Evolutionary conservation across 2,113 vertebrate species (phyloP).

Genomic region (Probosciger aterrimus): DNA sequence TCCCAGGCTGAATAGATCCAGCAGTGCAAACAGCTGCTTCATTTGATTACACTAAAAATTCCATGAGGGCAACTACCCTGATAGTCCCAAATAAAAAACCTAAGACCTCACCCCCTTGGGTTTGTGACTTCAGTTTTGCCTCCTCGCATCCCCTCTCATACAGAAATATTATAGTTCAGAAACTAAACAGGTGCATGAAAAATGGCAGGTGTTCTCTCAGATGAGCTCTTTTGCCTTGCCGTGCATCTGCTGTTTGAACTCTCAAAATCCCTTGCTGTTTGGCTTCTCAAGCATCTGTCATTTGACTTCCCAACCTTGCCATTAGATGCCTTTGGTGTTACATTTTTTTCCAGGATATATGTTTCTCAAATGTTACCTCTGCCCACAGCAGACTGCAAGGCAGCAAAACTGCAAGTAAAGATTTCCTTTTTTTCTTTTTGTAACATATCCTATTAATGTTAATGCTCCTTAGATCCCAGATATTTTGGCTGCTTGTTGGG

Average conservation of each 20-base stretch:
- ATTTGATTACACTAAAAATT: conserved; percentile 41
- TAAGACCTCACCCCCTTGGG: neutral
- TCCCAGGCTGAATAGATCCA: conserved; percentile 46
- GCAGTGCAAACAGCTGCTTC: conserved; percentile 57
- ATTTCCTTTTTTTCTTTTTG: neutral
- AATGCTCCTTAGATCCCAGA: neutral
- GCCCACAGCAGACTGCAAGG: neutral
- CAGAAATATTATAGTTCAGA: conserved; percentile 32
- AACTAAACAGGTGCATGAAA: conserved; percentile 58
- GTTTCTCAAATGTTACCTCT: conserved; percentile 39
- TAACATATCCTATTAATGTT: neutral
- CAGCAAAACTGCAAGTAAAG: neutral
- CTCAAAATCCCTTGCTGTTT: conserved; percentile 45
- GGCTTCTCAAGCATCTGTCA: conserved; percentile 50
- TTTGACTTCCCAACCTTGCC: conserved; percentile 51
- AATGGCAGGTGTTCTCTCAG: conserved; percentile 57
- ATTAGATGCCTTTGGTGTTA: neutral
- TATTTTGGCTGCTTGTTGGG: neutral
- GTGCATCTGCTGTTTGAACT: conserved; percentile 42
- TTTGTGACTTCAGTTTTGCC: neutral
- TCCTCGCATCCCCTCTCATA: neutral
- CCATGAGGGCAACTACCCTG: neutral
- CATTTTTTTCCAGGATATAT: neutral
- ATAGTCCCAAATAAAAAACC: neutral
- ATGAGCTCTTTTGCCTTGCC: conserved; percentile 16